phyloP scores from a whole-genome alignment of 2,888 invertebrate genomes.

The Eumerus sabulonum region DNA sequence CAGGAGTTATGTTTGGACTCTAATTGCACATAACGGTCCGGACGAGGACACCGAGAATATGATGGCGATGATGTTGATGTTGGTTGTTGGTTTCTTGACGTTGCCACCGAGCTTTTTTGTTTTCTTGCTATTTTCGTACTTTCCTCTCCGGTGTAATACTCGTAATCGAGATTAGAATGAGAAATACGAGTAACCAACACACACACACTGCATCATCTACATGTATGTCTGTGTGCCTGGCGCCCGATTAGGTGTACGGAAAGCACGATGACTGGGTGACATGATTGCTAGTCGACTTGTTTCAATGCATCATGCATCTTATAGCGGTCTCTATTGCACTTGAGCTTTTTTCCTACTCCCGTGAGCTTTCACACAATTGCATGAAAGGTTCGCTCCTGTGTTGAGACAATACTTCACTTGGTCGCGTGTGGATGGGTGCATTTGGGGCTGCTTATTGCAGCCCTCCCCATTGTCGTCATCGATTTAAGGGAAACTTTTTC shows the following conservation, averaged over 20 bases:
- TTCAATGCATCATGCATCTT: constrained; percentile 52
- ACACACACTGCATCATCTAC: background rate
- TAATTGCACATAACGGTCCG: constrained; percentile 65
- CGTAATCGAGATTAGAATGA: constrained; percentile 36
- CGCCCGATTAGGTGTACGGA: constrained; percentile 15
- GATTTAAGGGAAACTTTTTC: constrained; percentile 61
- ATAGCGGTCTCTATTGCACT: constrained; percentile 59
- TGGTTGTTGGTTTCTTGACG: constrained; percentile 63
- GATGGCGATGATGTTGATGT: constrained; percentile 52
- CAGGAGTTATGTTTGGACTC: constrained; percentile 47
- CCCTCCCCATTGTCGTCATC: constrained; percentile 63
- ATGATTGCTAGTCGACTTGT: constrained; percentile 33
- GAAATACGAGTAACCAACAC: constrained; percentile 18
- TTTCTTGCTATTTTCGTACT: constrained; percentile 8
- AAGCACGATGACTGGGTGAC: background rate
- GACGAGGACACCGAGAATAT: constrained; percentile 62
- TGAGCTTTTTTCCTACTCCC: constrained; percentile 26
- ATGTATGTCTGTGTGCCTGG: constrained; percentile 5
- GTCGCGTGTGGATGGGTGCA: constrained; percentile 5
- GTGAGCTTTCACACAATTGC: constrained; percentile 37
- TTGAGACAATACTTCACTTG: too few relatives aligned
- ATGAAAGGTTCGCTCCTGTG: background rate
- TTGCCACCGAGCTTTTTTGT: constrained; percentile 45
- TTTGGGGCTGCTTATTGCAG: constrained; percentile 25
- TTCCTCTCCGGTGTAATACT: background rate